These are phyloP conservation scores for Yponomeuta sedellus DNA, from an alignment of 2,888 invertebrate genomes.

Conservation along the genomic window DNA sequence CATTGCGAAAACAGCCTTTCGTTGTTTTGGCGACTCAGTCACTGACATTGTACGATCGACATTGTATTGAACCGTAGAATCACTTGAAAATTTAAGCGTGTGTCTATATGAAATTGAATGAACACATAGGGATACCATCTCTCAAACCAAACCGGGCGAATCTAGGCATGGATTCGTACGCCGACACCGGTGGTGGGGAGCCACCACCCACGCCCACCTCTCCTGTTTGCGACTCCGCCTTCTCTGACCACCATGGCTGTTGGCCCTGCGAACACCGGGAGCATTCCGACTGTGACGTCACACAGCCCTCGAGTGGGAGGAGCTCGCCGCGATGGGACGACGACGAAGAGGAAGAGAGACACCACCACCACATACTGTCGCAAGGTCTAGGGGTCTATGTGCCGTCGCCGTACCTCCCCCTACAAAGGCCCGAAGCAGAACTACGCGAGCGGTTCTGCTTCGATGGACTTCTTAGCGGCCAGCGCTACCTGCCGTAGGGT, in stretches of 20 bases:
- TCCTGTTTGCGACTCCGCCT: conserved; percentile 70
- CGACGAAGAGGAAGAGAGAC: conserved; percentile 61
- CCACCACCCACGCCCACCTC: conserved; percentile 68
- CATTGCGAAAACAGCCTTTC: not conserved
- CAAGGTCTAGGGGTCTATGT: conserved; percentile 59
- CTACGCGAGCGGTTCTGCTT: not conserved
- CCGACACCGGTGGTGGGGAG: conserved; percentile 60
- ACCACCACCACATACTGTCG: conserved; percentile 48
- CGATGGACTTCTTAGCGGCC: conserved; percentile 30
- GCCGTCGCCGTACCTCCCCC: not conserved
- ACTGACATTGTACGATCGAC: no score
- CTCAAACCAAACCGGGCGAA: not conserved
- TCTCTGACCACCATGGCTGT: conserved; percentile 68
- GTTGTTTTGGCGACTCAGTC: no score
- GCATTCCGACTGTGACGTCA: conserved; percentile 49
- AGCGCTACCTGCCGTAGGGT: conserved; percentile 46
- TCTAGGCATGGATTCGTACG: conserved; percentile 65
- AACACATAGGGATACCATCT: not conserved
- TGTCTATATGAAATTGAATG: not conserved
- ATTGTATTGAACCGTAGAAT: no score
- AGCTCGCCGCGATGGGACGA: conserved; percentile 68
- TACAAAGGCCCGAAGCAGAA: not conserved
- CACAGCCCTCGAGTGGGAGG: conserved; percentile 64
- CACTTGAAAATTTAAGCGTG: not conserved
- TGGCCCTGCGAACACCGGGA: conserved; percentile 70